These are phyloP conservation scores for Leptinotarsa tumamoca DNA, from an alignment of 2,888 invertebrate genomes.

Conservation along the genomic window DNA sequence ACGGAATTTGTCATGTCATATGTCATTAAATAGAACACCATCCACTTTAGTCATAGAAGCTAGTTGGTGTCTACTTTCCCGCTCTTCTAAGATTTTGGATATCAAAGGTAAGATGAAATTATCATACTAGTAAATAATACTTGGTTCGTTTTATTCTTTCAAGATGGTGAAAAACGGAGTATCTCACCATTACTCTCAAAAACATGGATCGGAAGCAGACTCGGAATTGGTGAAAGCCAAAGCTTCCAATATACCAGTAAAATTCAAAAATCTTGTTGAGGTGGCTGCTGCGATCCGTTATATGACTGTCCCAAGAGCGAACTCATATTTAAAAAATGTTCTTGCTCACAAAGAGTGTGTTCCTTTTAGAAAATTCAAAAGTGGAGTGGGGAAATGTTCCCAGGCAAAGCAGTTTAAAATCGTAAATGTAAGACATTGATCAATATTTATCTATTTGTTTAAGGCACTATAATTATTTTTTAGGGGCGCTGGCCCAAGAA, in stretches of 20 bases:
- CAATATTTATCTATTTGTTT: background rate
- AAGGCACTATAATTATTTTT: slow-evolving; percentile 16
- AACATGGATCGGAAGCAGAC: slow-evolving; percentile 69
- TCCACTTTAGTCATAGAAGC: too few species aligned
- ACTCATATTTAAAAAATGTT: slow-evolving; percentile 81
- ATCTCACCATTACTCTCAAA: slow-evolving; percentile 41
- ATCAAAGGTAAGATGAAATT: too few species aligned
- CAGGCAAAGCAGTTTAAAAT: slow-evolving; percentile 81
- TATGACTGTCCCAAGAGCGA: slow-evolving; percentile 80
- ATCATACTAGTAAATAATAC: too few species aligned
- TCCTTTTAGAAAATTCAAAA: slow-evolving; percentile 81
- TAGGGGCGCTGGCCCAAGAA: slow-evolving; percentile 84
- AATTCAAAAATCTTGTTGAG: slow-evolving; percentile 87
- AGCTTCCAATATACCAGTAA: slow-evolving; percentile 82
- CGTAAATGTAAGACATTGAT: slow-evolving; percentile 70
- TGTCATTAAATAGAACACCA: too few species aligned
- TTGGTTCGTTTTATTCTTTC: background rate
- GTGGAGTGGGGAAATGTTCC: slow-evolving; percentile 82
- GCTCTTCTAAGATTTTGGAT: too few species aligned
- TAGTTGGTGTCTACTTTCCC: too few species aligned
- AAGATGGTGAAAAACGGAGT: slow-evolving; percentile 21
- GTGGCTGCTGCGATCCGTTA: slow-evolving; percentile 80
- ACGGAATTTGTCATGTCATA: too few species aligned
- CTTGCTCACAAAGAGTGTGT: slow-evolving; percentile 82
- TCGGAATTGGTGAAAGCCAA: slow-evolving; percentile 70